Percentiles rank a stretch among this genome's conserved stretches.
Conservation (phyloP, 2,888 invertebrate genomes). For the Mimumesa dahlbomi region DNA sequence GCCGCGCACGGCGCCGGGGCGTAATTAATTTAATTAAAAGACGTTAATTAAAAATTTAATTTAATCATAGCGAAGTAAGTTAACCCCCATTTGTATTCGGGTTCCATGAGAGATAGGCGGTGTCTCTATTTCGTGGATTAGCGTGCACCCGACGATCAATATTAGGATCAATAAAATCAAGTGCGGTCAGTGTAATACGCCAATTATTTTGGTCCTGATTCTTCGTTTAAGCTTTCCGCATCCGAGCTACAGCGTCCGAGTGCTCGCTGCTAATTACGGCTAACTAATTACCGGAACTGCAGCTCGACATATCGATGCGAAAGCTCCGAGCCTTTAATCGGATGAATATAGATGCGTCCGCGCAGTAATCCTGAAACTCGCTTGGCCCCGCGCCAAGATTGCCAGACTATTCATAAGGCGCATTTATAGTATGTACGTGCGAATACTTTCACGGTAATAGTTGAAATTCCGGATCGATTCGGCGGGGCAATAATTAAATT, state of each 20-base stretch:
- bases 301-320: slow-evolving; percentile 56
- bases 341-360: slow-evolving; percentile 54
- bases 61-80: not conserved
- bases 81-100: not conserved
- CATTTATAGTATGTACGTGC: slow-evolving; percentile 25
- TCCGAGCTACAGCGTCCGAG: slow-evolving; percentile 3
- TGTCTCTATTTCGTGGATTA: not conserved
- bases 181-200: slow-evolving; percentile 10
- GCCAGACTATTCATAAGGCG: slow-evolving; percentile 31
- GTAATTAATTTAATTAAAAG: too few relatives aligned
- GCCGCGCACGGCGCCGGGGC: too few relatives aligned
- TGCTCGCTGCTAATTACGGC: slow-evolving; percentile 52
- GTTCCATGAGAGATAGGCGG: not conserved
- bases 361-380: slow-evolving; percentile 45
- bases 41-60: not conserved
- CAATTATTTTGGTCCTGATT: slow-evolving; percentile 43
- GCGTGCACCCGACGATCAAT: not conserved
- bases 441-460: too few relatives aligned
- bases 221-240: slow-evolving; percentile 35
- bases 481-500: too few relatives aligned
- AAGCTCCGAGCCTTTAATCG: slow-evolving; percentile 52
- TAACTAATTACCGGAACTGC: slow-evolving; percentile 58
- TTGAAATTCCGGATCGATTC: too few relatives aligned
- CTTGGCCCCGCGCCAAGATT: slow-evolving; percentile 56
- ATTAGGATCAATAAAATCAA: slow-evolving; percentile 12